phyloP scores from a whole-genome alignment of 53 echinoderm and acorn worm genomes.

The Crossaster papposus region DNA sequence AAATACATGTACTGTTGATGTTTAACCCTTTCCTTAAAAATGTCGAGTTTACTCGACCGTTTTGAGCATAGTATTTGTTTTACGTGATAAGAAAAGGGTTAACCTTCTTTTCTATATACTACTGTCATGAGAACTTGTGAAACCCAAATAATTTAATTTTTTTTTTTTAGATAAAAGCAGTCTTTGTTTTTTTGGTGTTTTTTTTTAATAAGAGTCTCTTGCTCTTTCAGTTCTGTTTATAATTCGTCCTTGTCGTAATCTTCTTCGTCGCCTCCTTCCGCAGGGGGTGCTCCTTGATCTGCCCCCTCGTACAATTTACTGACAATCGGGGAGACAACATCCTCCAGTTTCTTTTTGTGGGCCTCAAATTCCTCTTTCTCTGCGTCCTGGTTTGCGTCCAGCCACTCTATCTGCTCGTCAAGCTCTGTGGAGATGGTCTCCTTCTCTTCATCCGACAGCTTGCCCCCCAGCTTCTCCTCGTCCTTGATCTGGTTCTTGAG shows the following conservation, averaged over 20 bases:
- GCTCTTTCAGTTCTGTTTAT: conserved; percentile 59
- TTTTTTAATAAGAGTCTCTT: conserved; percentile 31
- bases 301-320: conserved; percentile 97
- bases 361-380: conserved; percentile 91
- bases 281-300: conserved; percentile 69
- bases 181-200: no score
- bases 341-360: conserved; percentile 97
- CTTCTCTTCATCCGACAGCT: conserved; percentile 88
- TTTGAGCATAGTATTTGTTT: no score
- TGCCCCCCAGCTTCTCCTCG: conserved; percentile 95
- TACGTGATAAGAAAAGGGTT: no score
- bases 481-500: conserved; percentile 95
- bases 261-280: conserved; percentile 60
- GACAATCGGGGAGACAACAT: conserved; percentile 84
- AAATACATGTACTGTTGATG: background rate
- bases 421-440: conserved; percentile 80
- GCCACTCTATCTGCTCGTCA: conserved; percentile 95
- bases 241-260: conserved; percentile 92
- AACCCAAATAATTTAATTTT: conserved; percentile 3
- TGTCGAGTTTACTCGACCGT: no score
- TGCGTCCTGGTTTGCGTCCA: conserved; percentile 94
- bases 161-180: conserved; percentile 43
- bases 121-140: conserved; percentile 45
- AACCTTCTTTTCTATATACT: no score
- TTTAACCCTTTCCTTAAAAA: background rate